phyloP scores from a whole-genome alignment of 2,888 invertebrate species.

The Xestobium rufovillosum region DNA sequence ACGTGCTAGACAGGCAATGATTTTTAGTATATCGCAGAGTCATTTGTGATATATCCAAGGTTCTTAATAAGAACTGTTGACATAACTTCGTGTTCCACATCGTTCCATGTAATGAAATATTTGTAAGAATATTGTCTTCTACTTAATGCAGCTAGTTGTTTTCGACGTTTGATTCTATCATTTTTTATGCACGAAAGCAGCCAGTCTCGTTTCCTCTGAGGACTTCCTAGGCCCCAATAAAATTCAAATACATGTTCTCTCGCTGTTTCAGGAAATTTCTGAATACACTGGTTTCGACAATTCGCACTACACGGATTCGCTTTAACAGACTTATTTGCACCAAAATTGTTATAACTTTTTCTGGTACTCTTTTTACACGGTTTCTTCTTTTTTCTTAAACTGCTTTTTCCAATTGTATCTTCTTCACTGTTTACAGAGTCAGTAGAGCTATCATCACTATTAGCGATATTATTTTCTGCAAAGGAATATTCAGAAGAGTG shows the following conservation, averaged over 20 bases:
- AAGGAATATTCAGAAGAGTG: too few species aligned
- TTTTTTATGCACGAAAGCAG: conserved; percentile 2
- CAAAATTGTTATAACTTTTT: too few species aligned
- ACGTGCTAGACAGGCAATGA: conserved; percentile 9
- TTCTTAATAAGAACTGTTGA: conserved; percentile 13
- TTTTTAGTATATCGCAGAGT: conserved; percentile 7
- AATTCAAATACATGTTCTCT: conserved; percentile 7
- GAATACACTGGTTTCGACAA: conserved; percentile 11
- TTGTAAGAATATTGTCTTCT: too few species aligned
- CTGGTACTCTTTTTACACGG: too few species aligned
- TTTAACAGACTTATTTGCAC: too few species aligned
- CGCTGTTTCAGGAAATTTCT: conserved; percentile 9
- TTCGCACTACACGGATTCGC: not conserved
- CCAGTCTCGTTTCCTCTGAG: conserved; percentile 6
- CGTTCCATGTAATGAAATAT: too few species aligned
- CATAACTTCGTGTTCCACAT: conserved; percentile 10
- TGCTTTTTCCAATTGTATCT: too few species aligned
- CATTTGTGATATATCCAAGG: conserved; percentile 12
- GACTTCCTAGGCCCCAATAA: conserved; percentile 4
- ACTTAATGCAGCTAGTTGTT: too few species aligned
- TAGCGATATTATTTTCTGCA: too few species aligned
- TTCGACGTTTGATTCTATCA: conserved; percentile 4
- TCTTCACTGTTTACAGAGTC: too few species aligned
- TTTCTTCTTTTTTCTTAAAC: too few species aligned
- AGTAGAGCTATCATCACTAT: too few species aligned